A percentile compares a stretch with the other conserved stretches of the same genome.
Conservation (phyloP, 2,888 invertebrate genomes). For the Acrobasis repandana region DNA sequence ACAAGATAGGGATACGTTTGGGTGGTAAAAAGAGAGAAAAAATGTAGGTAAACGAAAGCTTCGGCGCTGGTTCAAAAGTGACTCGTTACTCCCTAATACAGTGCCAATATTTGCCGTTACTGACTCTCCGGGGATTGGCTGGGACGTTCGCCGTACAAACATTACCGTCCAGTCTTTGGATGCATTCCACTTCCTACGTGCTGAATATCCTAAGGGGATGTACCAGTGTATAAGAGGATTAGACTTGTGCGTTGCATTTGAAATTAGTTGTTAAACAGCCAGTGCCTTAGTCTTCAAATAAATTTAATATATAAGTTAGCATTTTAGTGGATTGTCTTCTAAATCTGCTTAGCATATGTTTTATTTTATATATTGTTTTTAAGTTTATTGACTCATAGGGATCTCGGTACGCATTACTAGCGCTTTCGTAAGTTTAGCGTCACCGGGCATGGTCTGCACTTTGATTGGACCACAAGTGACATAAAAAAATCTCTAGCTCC, state of each 20-base stretch:
- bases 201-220: constrained; percentile 41
- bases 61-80: constrained; percentile 49
- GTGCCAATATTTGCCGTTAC: constrained; percentile 70
- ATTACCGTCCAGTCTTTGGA: constrained; percentile 59
- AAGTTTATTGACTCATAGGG: too few species aligned
- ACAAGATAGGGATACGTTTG: constrained; percentile 32
- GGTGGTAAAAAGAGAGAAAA: constrained; percentile 34
- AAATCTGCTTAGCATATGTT: too few species aligned
- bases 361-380: too few species aligned
- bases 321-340: not conserved
- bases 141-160: constrained; percentile 61
- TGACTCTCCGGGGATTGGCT: constrained; percentile 54
- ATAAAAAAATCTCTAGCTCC: too few species aligned
- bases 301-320: not conserved
- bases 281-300: not conserved
- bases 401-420: too few species aligned
- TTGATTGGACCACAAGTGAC: too few species aligned
- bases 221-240: constrained; percentile 46
- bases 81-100: constrained; percentile 70
- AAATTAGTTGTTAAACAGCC: constrained; percentile 14
- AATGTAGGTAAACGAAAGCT: constrained; percentile 38
- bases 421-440: too few species aligned
- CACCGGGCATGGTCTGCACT: too few species aligned
- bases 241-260: constrained; percentile 22
- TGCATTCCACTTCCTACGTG: constrained; percentile 46